phyloP scores from a whole-genome alignment of 2,888 invertebrate species.

The Apamea sordens region DNA sequence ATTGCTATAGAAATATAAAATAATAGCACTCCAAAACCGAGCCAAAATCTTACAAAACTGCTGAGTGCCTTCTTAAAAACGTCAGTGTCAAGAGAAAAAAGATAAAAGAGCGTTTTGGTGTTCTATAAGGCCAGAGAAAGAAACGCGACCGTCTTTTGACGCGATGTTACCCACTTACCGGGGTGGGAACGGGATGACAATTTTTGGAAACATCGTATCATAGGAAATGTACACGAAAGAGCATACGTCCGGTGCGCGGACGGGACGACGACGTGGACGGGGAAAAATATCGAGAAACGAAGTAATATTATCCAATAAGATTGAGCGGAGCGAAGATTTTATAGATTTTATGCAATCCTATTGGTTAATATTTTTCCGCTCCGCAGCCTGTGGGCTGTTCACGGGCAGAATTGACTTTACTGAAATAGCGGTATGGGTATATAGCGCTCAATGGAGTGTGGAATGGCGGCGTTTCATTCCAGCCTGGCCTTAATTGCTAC shows the following conservation, averaged over 20 bases:
- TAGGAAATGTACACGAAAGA: background rate
- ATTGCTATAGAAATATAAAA: constrained; percentile 34
- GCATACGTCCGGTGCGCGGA: too few relatives aligned
- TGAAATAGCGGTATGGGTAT: background rate
- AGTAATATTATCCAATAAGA: too few relatives aligned
- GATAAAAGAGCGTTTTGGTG: constrained; percentile 6
- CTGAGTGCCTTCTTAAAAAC: constrained; percentile 24
- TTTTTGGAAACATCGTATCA: background rate
- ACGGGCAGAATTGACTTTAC: background rate
- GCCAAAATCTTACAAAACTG: constrained; percentile 43
- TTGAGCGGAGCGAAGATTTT: too few relatives aligned
- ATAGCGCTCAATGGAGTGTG: background rate
- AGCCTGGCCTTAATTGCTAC: background rate
- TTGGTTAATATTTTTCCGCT: too few relatives aligned
- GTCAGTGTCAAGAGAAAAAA: constrained; percentile 51
- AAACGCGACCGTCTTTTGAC: too few relatives aligned
- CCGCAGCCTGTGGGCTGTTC: background rate
- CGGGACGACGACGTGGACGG: background rate
- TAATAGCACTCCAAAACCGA: constrained; percentile 24
- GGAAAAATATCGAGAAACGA: background rate
- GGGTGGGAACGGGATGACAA: background rate
- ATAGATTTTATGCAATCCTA: too few relatives aligned
- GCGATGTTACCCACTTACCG: background rate
- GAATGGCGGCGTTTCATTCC: background rate
- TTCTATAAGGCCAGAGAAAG: constrained; percentile 28